A percentile compares a stretch with the other conserved stretches of the same genome.
Conservation (phyloP, 1,140 invertebrate genomes). For the Heliothis subflexa region DNA sequence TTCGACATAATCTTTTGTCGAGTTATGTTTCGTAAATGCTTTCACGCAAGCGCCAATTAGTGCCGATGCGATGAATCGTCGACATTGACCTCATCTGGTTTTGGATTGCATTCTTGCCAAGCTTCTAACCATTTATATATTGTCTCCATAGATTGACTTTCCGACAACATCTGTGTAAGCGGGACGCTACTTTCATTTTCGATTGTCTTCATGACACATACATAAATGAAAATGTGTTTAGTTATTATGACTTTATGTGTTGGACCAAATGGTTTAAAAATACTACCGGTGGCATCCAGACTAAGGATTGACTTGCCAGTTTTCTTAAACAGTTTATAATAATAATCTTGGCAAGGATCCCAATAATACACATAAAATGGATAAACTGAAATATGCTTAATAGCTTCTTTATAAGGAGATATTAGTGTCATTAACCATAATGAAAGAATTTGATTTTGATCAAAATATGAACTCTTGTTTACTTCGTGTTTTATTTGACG, state of each 20-base stretch:
- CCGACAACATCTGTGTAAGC: slow-evolving; percentile 6
- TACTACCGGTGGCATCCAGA: slow-evolving; percentile 12
- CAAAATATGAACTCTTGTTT: neutral
- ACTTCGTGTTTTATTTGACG: neutral
- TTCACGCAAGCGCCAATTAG: neutral
- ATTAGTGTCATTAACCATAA: neutral
- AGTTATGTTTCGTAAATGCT: neutral
- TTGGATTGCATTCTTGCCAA: neutral
- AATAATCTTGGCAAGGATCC: neutral
- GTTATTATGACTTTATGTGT: neutral
- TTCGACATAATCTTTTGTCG: neutral
- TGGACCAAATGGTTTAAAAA: neutral
- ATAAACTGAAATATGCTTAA: slow-evolving; percentile 7
- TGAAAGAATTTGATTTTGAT: neutral
- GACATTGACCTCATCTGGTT: neutral
- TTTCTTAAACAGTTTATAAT: neutral
- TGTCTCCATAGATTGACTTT: neutral
- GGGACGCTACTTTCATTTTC: neutral
- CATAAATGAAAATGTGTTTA: neutral
- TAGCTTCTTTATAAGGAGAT: neutral
- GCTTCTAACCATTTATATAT: neutral
- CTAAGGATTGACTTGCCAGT: neutral
- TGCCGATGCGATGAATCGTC: slow-evolving; percentile 1
- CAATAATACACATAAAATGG: slow-evolving; percentile 21
- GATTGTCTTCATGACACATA: neutral